Base-by-base conservation (phyloP, 23 tunicate genomes). In the Corella eumyota region DNA sequence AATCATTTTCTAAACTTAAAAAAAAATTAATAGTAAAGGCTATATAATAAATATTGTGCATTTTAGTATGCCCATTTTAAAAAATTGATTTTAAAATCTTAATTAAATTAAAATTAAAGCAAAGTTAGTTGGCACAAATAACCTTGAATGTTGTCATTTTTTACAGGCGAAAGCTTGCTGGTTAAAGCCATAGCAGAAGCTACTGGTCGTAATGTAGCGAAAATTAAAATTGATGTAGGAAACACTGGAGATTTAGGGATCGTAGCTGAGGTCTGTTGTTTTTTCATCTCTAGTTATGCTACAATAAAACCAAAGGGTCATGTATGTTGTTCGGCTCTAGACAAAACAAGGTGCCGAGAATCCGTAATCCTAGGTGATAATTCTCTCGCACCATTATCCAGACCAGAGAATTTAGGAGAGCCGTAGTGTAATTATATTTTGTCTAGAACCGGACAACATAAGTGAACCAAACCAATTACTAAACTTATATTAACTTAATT, bases 161-260 rank as follows among this genome's bases (percentile, higher is more conserved):
- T 9, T 64, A 2, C 36, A 67, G 92, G 75, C 3, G 92, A 81
- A 29, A 50, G 36, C 55, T 34, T 81, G 32, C 40, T 81, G 20
- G 48, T 75, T 7, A 81, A 81, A 78, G 95, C 99, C 5, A 67
- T 93, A 47, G 86, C 95, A 19, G 90, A 93, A 62, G 88, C 95
- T 6, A 85, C 95, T 21, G 90, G 95, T 1, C 33, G 99, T 25
- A 62, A 70, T 27, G 64, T 62, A 2, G 60, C 74, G 5, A 80
- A 93, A 54, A 93, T 93, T 30, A 77, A 78, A 64, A 35, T 29
- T n/a, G 99, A 93, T 68, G 36, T 68, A n/a, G 69, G 66, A 56
- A 68, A 67, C 45, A 28, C 52, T 54, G 99, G 99, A 24, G 99
- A 93, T 68, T 55, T 93, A 40, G 99, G 99, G 2, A 70, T 64